Percentiles rank a stretch among this genome's conserved stretches.
Evolutionary conservation across 35 echinoderm and acorn worm genomes (phyloP).

Genomic region (Hemicentrotus pulcherrimus): DNA sequence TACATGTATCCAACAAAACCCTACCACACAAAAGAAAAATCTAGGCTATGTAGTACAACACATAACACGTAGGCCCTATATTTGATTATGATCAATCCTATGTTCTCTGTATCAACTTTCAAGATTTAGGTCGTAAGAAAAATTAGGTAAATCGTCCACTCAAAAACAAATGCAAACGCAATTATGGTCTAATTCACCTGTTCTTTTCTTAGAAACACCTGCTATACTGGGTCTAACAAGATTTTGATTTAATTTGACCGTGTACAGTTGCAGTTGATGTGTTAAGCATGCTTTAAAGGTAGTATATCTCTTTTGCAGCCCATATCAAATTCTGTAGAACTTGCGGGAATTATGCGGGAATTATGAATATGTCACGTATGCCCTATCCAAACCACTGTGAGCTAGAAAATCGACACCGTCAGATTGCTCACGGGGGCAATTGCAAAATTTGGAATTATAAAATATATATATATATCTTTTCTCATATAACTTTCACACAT

Average conservation of each 20-base stretch:
- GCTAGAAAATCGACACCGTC: no score
- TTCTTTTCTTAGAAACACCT: not conserved
- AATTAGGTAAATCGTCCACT: not conserved
- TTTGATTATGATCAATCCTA: no score
- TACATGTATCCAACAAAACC: not conserved
- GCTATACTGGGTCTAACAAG: not conserved
- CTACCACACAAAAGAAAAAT: not conserved
- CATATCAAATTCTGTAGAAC: no score
- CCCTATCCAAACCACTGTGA: no score
- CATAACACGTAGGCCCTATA: no score
- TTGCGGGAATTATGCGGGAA: no score
- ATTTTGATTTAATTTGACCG: not conserved
- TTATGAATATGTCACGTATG: no score
- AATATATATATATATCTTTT: no score
- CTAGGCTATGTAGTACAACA: not conserved
- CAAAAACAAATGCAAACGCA: not conserved
- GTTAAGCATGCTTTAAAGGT: not conserved
- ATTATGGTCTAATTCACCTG: not conserved
- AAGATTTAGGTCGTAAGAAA: not conserved
- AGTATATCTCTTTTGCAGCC: no score
- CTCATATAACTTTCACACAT: no score
- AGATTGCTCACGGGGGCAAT: no score
- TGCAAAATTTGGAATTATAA: no score
- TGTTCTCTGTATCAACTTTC: not conserved
- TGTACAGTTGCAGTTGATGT: not conserved